Percentiles rank a stretch among this genome's conserved stretches.
These are phyloP conservation scores for Adoxophyes honmai DNA, from an alignment of 1,140 invertebrate species.

Conservation along the genomic window DNA sequence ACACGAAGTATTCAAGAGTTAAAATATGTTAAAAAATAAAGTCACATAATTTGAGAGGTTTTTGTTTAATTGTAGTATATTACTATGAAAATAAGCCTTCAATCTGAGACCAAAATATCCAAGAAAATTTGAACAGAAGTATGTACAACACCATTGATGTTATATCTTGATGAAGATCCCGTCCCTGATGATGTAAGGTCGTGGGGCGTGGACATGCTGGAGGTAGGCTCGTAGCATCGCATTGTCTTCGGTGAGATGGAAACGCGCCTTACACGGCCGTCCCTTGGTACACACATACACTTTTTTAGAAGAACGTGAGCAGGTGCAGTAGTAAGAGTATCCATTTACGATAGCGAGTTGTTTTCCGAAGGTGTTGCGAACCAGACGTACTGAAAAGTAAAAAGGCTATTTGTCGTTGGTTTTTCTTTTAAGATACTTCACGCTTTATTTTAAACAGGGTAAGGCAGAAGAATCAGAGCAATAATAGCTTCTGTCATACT, in stretches of 20 bases:
- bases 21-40: no score
- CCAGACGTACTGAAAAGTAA: constrained; percentile 25
- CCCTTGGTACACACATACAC: constrained; percentile 34
- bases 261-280: constrained; percentile 25
- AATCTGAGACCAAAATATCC: no score
- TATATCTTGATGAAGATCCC: neutral
- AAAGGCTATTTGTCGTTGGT: neutral
- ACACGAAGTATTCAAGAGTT: no score
- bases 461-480: no score
- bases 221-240: neutral
- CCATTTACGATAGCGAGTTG: constrained; percentile 28
- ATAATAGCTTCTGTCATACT: no score
- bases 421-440: no score
- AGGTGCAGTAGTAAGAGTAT: constrained; percentile 32
- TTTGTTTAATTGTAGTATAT: no score
- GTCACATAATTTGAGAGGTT: no score
- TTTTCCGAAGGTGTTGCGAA: constrained; percentile 24
- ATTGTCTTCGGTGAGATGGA: constrained; percentile 18
- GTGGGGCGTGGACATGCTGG: neutral
- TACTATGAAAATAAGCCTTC: no score
- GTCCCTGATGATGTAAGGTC: neutral
- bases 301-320: constrained; percentile 12
- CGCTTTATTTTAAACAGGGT: no score
- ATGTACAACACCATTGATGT: no score
- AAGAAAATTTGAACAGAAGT: no score